phyloP scores from a whole-genome alignment of 2,113 vertebrate genomes.

The Semicossyphus pulcher region DNA sequence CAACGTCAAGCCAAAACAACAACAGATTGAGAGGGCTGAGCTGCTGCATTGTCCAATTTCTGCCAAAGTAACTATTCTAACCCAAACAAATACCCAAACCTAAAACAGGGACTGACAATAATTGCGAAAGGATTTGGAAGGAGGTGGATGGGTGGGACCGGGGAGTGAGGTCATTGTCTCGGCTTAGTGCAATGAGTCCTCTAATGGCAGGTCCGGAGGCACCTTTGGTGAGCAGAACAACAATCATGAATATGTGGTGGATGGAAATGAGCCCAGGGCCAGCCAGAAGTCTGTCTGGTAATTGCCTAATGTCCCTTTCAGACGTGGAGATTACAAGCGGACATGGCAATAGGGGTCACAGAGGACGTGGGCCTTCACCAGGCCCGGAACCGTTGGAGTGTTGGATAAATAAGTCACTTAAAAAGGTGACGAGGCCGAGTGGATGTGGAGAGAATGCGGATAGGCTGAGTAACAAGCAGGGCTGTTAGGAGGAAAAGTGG shows the following conservation, averaged over 20 bases:
- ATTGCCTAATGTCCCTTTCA: conserved; percentile 59
- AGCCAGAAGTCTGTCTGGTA: conserved; percentile 38
- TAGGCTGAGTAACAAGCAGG: conserved; percentile 14
- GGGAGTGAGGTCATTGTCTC: conserved; percentile 27
- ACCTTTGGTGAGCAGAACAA: conserved; percentile 55
- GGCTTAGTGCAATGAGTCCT: conserved; percentile 53
- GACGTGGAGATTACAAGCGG: conserved; percentile 9
- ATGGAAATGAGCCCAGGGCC: conserved; percentile 38
- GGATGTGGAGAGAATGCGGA: conserved; percentile 31
- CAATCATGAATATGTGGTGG: conserved; percentile 52
- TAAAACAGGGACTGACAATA: conserved; percentile 28
- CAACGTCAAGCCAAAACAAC: conserved; percentile 9
- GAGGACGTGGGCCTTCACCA: conserved; percentile 14
- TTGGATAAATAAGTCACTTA: conserved; percentile 52
- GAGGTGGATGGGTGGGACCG: neutral
- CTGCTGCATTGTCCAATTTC: conserved; percentile 5
- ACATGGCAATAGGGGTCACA: conserved; percentile 28
- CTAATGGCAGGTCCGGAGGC: conserved; percentile 59
- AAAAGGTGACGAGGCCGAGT: conserved; percentile 36
- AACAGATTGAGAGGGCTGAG: conserved; percentile 14
- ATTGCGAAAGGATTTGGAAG: conserved; percentile 15
- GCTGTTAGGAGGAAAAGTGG: neutral
- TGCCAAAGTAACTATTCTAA: conserved; percentile 30
- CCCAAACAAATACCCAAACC: conserved; percentile 35
- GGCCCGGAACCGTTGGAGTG: conserved; percentile 29